A percentile compares a stretch with the other conserved stretches of the same genome.
Conservation (phyloP, 2,797 vertebrate species). For the Anniella stebbinsi region DNA sequence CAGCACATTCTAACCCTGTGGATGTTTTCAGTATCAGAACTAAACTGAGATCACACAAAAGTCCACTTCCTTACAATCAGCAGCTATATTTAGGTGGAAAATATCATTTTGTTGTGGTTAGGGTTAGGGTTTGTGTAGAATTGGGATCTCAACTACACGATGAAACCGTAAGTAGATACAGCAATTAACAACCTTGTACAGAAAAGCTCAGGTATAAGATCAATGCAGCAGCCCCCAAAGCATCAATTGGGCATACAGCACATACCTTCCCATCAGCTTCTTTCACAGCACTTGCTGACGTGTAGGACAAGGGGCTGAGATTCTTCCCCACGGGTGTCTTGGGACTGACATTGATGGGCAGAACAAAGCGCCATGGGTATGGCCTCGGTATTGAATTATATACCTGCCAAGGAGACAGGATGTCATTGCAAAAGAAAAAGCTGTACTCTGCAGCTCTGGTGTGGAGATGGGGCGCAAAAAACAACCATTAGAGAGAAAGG, state of each 20-base stretch:
- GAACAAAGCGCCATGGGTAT: constrained; percentile 90
- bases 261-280: constrained; percentile 83
- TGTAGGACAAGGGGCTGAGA: constrained; percentile 83
- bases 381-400: constrained; percentile 78
- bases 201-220: background rate
- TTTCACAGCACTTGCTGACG: constrained; percentile 85
- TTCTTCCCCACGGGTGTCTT: constrained; percentile 81
- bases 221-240: background rate
- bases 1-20: too few species aligned
- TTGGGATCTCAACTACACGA: too few species aligned
- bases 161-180: too few species aligned
- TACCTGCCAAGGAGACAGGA: constrained; percentile 71
- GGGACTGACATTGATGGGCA: constrained; percentile 83
- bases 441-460: background rate
- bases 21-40: too few species aligned
- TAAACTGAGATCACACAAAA: too few species aligned
- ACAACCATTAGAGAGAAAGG: background rate
- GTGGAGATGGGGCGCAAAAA: background rate
- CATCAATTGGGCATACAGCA: background rate
- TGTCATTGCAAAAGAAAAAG: background rate
- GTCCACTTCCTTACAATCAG: too few species aligned
- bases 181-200: too few species aligned
- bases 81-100: too few species aligned
- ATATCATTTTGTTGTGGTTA: too few species aligned
- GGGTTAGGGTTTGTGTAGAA: too few species aligned